Percentiles rank a stretch among this genome's conserved stretches.
Evolutionary conservation across 2,888 invertebrate genomes (phyloP).

Genomic region (Rhyacophila evoluta): DNA sequence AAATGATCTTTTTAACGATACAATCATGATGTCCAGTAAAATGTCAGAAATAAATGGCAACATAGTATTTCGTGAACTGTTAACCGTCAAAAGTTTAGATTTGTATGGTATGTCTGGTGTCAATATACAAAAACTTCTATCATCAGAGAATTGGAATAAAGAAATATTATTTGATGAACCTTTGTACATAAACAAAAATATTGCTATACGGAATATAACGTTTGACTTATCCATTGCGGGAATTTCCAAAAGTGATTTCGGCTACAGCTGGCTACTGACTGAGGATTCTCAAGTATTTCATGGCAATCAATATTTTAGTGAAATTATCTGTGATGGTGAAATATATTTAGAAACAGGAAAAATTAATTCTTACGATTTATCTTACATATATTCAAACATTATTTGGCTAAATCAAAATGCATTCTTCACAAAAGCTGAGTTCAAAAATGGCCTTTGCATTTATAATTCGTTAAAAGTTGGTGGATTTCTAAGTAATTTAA

Average conservation of each 20-base stretch:
- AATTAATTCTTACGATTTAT: conserved; percentile 61
- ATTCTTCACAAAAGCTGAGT: conserved; percentile 61
- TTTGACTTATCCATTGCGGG: conserved; percentile 63
- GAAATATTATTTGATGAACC: conserved; percentile 53
- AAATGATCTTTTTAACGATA: conserved; percentile 58
- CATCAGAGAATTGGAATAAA: conserved; percentile 44
- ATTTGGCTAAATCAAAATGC: conserved; percentile 61
- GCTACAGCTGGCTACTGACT: conserved; percentile 61
- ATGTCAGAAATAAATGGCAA: conserved; percentile 26
- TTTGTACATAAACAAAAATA: conserved; percentile 53
- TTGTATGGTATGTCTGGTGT: conserved; percentile 43
- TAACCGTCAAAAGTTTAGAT: conserved; percentile 28
- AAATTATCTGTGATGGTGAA: conserved; percentile 59
- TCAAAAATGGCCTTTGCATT: conserved; percentile 57
- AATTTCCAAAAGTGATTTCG: conserved; percentile 61
- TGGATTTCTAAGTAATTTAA: conserved; percentile 61
- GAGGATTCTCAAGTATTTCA: conserved; percentile 59
- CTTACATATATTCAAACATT: conserved; percentile 59
- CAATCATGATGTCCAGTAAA: conserved; percentile 55
- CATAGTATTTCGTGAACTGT: conserved; percentile 7
- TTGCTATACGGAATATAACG: conserved; percentile 61
- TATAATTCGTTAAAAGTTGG: conserved; percentile 56
- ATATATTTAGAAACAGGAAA: conserved; percentile 59
- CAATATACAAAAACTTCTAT: conserved; percentile 44
- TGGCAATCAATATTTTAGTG: conserved; percentile 57